Evolutionary conservation across 2,888 invertebrate species (phyloP).

Genomic region (Drosophila mettleri): DNA sequence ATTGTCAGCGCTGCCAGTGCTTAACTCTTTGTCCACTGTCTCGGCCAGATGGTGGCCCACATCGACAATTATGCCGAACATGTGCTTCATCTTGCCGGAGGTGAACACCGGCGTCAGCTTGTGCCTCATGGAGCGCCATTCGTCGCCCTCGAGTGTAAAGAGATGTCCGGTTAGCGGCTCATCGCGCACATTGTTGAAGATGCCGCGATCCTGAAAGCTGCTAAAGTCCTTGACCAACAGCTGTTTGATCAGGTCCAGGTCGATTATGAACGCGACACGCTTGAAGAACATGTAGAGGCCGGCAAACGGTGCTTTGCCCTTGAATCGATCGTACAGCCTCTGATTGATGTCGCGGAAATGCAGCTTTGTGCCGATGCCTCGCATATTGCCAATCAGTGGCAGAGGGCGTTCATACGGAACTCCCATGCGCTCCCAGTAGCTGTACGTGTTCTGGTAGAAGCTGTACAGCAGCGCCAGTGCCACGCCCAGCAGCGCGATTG

Average conservation of each 20-base stretch:
- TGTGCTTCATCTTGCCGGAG: constrained; percentile 85
- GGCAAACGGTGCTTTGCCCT: constrained; percentile 59
- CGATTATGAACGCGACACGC: constrained; percentile 58
- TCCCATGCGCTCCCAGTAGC: constrained; percentile 67
- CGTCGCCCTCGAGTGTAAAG: constrained; percentile 81
- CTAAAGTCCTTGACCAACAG: constrained; percentile 83
- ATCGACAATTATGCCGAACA: constrained; percentile 78
- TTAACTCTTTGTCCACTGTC: constrained; percentile 23
- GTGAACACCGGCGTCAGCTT: constrained; percentile 86
- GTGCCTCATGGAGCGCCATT: constrained; percentile 85
- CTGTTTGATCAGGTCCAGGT: constrained; percentile 81
- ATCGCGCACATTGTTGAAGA: constrained; percentile 71
- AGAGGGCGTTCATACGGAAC: constrained; percentile 63
- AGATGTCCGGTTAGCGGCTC: constrained; percentile 83
- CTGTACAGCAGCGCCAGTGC: constrained; percentile 33
- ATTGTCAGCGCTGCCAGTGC: constrained; percentile 13
- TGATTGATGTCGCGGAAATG: constrained; percentile 69
- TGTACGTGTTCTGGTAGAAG: constrained; percentile 44
- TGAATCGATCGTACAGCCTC: constrained; percentile 67
- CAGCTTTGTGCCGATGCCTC: constrained; percentile 57
- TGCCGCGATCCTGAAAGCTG: constrained; percentile 81
- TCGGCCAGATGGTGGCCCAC: constrained; percentile 44
- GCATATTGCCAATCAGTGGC: constrained; percentile 69
- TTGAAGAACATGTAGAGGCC: constrained; percentile 72
- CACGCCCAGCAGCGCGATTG: constrained; percentile 49